These are phyloP conservation scores for Acanthochromis polyacanthus DNA, from an alignment of 2,113 vertebrate species.

Conservation along the genomic window DNA sequence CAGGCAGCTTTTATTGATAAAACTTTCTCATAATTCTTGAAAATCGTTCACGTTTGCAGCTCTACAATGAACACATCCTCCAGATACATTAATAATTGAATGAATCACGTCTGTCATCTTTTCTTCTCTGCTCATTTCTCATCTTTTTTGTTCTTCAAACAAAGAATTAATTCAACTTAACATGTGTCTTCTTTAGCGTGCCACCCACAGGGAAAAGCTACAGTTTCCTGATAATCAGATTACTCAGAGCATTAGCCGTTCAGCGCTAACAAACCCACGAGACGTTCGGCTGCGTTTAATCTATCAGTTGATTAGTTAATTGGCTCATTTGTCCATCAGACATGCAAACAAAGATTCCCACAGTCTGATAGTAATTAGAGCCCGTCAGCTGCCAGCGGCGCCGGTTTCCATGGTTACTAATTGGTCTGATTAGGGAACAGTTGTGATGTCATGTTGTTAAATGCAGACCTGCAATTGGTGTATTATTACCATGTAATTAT, in stretches of 20 bases:
- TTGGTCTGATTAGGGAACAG: conserved; percentile 67
- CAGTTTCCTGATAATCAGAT: not conserved
- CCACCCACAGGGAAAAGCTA: not conserved
- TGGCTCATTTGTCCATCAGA: conserved; percentile 16
- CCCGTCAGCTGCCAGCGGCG: conserved; percentile 30
- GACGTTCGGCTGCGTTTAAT: conserved; percentile 19
- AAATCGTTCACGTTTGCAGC: no score
- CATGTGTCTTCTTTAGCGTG: not conserved
- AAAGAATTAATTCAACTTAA: no score
- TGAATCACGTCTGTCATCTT: no score
- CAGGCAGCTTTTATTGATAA: no score
- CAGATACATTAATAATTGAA: no score
- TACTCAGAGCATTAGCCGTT: not conserved
- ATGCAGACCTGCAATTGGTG: conserved; percentile 63
- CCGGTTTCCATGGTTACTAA: conserved; percentile 68
- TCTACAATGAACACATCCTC: no score
- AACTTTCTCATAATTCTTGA: no score
- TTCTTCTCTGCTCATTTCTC: no score
- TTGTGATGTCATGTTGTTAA: conserved; percentile 75
- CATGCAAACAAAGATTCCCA: conserved; percentile 36
- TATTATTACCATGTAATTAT: conserved; percentile 74
- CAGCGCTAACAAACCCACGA: not conserved
- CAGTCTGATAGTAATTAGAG: conserved; percentile 56
- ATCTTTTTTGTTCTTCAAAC: no score
- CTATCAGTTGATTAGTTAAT: conserved; percentile 24